Evolutionary conservation across 2,113 vertebrate species (phyloP), one percentile per base, ranked within the genome.

Genomic region (Amphiprion ocellaris): DNA sequence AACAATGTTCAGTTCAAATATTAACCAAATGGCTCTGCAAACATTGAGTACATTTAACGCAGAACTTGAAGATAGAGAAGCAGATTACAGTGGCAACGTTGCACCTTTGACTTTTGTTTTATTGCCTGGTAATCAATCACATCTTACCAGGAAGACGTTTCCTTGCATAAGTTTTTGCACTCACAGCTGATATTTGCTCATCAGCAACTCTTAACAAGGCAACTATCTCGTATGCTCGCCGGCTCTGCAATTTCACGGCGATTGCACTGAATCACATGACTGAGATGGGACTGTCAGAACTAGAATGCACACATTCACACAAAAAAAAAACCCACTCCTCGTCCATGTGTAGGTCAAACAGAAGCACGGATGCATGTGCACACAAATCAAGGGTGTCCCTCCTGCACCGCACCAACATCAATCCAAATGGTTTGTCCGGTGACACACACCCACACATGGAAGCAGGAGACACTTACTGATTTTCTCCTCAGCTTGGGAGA

Each of bases 401-500:
- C 59, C 67, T 11, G 67, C 58, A 69, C 78, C 52, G 55, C 77
- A 84, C 46, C 2, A 30, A 5, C 33, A 62, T 84, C 68, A 73
- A 54, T 74, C 58, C 69, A 33, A 71, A 52, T 74, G 77, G 64
- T 80, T 79, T 75, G 53, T 79, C 69, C 78, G 39, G 82, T 68
- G 72, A 74, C 84, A 79, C 81, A 74, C 84, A 68, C 87, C 84
- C 89, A 90, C 82, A 56, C 85, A 82, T 47, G 72, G 71, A 81
- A 74, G 81, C 75, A 74, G 67, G 73, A 83, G 77, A 85, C 82
- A 96, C 97, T 97, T 94, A 99, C 97, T 93, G 96, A 96, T 97
- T 93, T 98, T 98, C 69, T 96, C 96, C 89, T 97, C 96, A 1
- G 95, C 94, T 87, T 97, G 93, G 79, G 96, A 95, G 93, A 99